Conservation (phyloP, 2,888 invertebrate genomes). For the Apotomis capreana region DNA sequence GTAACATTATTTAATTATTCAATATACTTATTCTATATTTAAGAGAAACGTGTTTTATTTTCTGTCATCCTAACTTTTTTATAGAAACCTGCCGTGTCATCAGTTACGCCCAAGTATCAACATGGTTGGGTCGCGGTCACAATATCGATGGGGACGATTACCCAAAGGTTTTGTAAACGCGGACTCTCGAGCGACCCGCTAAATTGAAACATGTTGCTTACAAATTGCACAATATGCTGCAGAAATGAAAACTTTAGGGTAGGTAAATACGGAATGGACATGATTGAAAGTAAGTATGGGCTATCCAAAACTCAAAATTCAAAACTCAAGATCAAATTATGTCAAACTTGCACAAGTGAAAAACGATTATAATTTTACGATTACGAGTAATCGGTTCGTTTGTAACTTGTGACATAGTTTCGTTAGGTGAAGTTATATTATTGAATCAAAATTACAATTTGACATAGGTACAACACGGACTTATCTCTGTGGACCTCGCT, state of each 20-base stretch:
- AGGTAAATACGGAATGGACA: not conserved
- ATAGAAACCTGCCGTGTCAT: not conserved
- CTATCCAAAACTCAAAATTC: too few relatives aligned
- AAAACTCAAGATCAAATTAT: too few relatives aligned
- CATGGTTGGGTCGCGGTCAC: not conserved
- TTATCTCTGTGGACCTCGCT: too few relatives aligned
- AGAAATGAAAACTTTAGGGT: not conserved
- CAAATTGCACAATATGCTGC: not conserved
- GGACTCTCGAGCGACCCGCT: not conserved
- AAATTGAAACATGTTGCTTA: slow-evolving; percentile 5
- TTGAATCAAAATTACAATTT: too few relatives aligned
- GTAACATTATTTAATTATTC: slow-evolving; percentile 84
- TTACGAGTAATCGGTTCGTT: too few relatives aligned
- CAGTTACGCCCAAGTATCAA: not conserved
- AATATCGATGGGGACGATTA: slow-evolving; percentile 4
- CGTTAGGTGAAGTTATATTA: too few relatives aligned
- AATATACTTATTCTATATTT: slow-evolving; percentile 83
- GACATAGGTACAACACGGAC: too few relatives aligned
- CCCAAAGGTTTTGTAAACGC: not conserved
- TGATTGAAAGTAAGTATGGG: too few relatives aligned
- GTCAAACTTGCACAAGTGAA: too few relatives aligned
- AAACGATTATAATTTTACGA: too few relatives aligned
- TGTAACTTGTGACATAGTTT: too few relatives aligned
- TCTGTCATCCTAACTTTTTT: not conserved
- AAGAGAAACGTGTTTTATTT: slow-evolving; percentile 74